Conservation (phyloP, 2,888 invertebrate genomes). For the Ellobium chinense region DNA sequence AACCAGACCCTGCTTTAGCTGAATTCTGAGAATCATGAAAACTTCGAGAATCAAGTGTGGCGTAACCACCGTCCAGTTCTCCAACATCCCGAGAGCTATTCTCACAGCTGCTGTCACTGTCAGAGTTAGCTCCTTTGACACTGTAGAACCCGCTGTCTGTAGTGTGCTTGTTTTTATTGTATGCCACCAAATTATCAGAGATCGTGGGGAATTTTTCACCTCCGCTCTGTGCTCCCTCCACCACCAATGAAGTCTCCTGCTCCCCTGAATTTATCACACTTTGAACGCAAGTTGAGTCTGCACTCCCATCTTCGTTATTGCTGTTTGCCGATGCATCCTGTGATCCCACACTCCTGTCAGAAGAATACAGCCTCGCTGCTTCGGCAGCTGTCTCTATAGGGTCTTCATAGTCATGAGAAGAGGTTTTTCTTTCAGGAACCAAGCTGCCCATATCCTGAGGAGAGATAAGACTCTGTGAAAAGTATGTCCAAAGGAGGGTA, state of each 20-base stretch:
- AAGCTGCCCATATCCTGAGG: slow-evolving; percentile 27
- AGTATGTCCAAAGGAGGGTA: too few relatives aligned
- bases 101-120: slow-evolving; percentile 51
- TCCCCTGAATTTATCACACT: not conserved
- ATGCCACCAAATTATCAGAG: slow-evolving; percentile 22
- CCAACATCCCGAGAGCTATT: slow-evolving; percentile 34
- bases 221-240: not conserved
- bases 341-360: too few relatives aligned
- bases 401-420: slow-evolving; percentile 36
- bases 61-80: slow-evolving; percentile 26
- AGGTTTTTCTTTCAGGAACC: slow-evolving; percentile 1
- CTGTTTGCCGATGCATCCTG: too few relatives aligned
- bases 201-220: not conserved
- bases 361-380: not conserved
- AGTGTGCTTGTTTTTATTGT: slow-evolving; percentile 48
- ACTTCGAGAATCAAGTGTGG: slow-evolving; percentile 13
- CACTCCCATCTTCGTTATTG: not conserved
- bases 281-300: not conserved
- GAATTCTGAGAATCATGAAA: not conserved
- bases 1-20: too few relatives aligned
- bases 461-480: too few relatives aligned
- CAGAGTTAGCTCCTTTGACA: slow-evolving; percentile 53
- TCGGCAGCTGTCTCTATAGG: not conserved
- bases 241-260: not conserved
- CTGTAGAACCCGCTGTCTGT: slow-evolving; percentile 56